Evolutionary conservation across 2,888 invertebrate species (phyloP), one percentile per base, ranked within the genome.

Genomic region (Rotaria macrura): DNA sequence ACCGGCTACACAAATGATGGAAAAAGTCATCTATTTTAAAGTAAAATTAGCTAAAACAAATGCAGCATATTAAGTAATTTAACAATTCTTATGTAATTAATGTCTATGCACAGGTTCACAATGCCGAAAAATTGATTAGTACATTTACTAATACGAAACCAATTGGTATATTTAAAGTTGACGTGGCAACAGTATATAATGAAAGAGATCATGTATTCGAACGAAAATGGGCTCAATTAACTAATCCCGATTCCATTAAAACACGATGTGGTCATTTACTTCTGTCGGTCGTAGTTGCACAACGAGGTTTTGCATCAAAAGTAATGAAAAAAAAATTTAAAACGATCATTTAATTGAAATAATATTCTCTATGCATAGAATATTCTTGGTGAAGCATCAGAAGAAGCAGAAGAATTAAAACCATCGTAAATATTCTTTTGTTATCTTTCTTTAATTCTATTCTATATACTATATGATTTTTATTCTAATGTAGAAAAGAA

Each of bases 21-120:
- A 88, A 86, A 87, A 88, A 87, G 88, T 88, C 84, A 87, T 88
- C 49, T 87, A 87, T 14, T 86, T 88, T 52, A 87, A 87, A n/a
- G 88, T 88, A 84, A 86, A 83, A 23, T 52, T 23, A 23, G 23
- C n/a, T n/a, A n/a, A n/a, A n/a, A n/a, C n/a, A n/a, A n/a, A 52
- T 9, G 4, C 5, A 23, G 10, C 7, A 52, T 52, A 52, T 52
- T n/a, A n/a, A n/a, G n/a, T n/a, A n/a, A n/a, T n/a, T n/a, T n/a
- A n/a, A n/a, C n/a, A n/a, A n/a, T n/a, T n/a, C n/a, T n/a, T n/a
- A n/a, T n/a, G n/a, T n/a, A n/a, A n/a, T n/a, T n/a, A n/a, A n/a
- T n/a, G n/a, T n/a, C n/a, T n/a, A n/a, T n/a, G 1, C 34, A 5
- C 5, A 65, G 65, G n/a, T 65, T 65, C 65, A 65, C 34, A 29